Base-by-base conservation (phyloP, 2,888 invertebrate species). In the Drosophila multiciliata region DNA sequence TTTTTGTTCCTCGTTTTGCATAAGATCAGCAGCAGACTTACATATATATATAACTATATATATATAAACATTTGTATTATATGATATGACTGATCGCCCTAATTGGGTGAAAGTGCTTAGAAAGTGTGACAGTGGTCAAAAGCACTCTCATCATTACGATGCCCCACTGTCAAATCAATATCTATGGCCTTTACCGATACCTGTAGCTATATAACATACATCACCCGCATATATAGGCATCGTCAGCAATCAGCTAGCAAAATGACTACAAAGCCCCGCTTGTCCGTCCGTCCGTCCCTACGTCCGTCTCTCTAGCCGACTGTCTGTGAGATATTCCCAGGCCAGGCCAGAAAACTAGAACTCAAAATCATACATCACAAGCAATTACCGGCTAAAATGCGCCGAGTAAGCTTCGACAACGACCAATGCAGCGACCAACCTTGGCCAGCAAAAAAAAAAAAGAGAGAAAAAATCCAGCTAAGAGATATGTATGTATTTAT, bases 281-380 rank as follows among this genome's bases (percentile, higher is more conserved):
- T 45, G 33, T 20, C n/a, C 32, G 15, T 49, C 36, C 23, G 9
- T 49, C n/a, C n/a, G 20, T 49, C 48, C 17, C 3, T 26, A 3
- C 6, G 42, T 61, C 72, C 15, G 26, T 52, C 40, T 1, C 33
- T 60, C 52, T 32, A 49, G 50, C 17, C 15, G 23, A 23, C 45
- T 49, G 65, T 63, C 75, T 73, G 80, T 81, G 79, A 86, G 87
- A 81, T 73, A 87, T 90, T 87, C 87, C 89, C 84, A 89, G 87
- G 83, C 77, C 66, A 63, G 66, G 71, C 79, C 64, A 90, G 73
- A 72, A 90, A 87, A 87, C 87, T 87, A 87, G 87, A 87, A 87
- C 87, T 87, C 75, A 88, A 90, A 87, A 87, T 87, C 87, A 87
- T 87, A 87, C 87, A 87, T 87, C 90, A 87, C 87, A 87, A 86